Evolutionary conservation across 2,113 vertebrate species (phyloP).

Genomic region (Hippocampus barbouri): DNA sequence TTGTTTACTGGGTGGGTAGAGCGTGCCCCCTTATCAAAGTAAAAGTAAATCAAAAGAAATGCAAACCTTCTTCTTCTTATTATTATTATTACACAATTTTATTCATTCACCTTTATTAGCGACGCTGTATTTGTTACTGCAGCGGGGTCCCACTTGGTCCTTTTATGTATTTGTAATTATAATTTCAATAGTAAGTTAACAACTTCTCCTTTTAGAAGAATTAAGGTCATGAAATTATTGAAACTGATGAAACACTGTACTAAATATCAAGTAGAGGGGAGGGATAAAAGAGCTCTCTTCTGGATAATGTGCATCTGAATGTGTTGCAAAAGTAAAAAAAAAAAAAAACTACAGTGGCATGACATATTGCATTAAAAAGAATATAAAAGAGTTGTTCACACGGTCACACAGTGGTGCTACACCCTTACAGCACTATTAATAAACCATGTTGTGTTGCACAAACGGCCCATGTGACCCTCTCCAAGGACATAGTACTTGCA

Average conservation of each 20-base stretch:
- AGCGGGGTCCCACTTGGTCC: background rate
- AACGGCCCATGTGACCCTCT: conserved; percentile 45
- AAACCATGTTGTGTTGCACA: conserved; percentile 51
- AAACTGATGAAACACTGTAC: too few species aligned
- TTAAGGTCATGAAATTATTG: background rate
- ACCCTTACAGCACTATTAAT: conserved; percentile 58
- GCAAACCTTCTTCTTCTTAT: too few species aligned
- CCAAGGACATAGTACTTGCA: background rate
- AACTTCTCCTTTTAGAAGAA: background rate
- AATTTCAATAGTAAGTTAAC: background rate
- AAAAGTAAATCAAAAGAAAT: background rate
- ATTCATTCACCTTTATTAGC: background rate
- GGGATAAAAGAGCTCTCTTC: background rate
- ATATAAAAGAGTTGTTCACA: background rate
- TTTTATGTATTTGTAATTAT: background rate
- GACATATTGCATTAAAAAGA: background rate
- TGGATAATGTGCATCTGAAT: background rate
- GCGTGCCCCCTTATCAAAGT: background rate
- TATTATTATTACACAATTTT: background rate
- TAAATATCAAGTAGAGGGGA: background rate
- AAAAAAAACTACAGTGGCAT: background rate
- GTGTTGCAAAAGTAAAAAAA: background rate
- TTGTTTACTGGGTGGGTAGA: background rate
- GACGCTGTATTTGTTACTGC: background rate
- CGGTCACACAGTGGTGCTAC: background rate